Base-by-base conservation (phyloP, 2,113 vertebrate species). In the Nesoenas mayeri region DNA sequence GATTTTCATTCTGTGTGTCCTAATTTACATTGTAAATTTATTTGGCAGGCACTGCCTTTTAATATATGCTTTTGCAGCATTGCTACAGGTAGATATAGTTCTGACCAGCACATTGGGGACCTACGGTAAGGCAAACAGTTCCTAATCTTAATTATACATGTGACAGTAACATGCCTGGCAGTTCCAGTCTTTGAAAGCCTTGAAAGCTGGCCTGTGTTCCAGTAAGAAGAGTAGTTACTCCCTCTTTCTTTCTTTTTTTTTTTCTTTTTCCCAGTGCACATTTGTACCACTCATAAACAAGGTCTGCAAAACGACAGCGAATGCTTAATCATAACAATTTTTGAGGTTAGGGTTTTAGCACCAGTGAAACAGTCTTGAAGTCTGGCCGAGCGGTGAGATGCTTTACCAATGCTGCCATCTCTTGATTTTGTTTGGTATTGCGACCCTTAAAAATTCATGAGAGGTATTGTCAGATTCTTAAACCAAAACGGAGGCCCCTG, bases 351-450 rank as follows among this genome's bases (percentile, higher is more conserved):
- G 7, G 9, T n/a, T 71, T 84, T 62, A 73, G 48, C 38, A 67
- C 12, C 38, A 12, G 7, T 15, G 79, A 65, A 82, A 25, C 29
- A 56, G 22, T 12, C 5, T 44, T 65, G 38, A n/a, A 54, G 13
- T 40, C 19, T 50, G 24, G 18, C 22, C 64, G 56, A 84, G 26
- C 24, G 10, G 18, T 51, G 40, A 22, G 91, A 29, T 89, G 88
- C 86, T 95, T 98, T 98, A 86, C 86, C 95, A 97, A 98, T 97
- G 96, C 97, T 98, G 95, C 98, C 98, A 98, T 97, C 98, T 98
- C 24, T 96, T 97, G 98, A 69, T 64, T 13, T 53, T 71, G 0
- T 42, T 61, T 70, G 34, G 66, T 74, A 94, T 84, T 58, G 77
- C 32, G 56, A 53, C 0, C 6, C 40, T 50, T 61, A 57, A 79